Evolutionary conservation across 30 jellyfish, hydroid and myxozoan genomes (phyloP).

Genomic region (Aurelia aurita): DNA sequence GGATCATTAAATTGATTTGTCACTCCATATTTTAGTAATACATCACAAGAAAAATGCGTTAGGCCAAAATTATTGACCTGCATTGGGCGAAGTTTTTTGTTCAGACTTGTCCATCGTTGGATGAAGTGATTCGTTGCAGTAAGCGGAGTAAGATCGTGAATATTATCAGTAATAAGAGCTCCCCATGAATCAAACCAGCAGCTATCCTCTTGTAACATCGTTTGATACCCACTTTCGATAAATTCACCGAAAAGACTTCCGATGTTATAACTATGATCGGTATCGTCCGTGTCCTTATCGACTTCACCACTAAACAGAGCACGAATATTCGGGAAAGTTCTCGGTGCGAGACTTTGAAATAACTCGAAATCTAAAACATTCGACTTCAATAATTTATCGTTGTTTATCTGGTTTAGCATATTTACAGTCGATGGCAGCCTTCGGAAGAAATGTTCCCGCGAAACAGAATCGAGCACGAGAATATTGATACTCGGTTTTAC

Average conservation of each 20-base stretch:
- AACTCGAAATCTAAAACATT: conserved; percentile 85
- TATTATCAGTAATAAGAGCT: conserved; percentile 88
- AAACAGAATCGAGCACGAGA: conserved; percentile 90
- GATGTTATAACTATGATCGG: conserved; percentile 70
- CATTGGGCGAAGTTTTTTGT: conserved; percentile 58
- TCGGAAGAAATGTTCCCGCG: conserved; percentile 95
- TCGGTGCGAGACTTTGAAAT: conserved; percentile 96
- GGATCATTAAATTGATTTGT: conserved; percentile 98
- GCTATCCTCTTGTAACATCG: conserved; percentile 96
- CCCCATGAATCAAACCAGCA: conserved; percentile 99
- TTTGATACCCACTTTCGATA: conserved; percentile 84
- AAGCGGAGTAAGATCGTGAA: conserved; percentile 78
- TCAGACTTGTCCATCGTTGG: conserved; percentile 80
- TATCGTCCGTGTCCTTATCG: conserved; percentile 90
- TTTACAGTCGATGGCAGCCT: conserved; percentile 83
- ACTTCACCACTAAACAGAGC: conserved; percentile 97
- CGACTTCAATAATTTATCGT: conserved; percentile 6
- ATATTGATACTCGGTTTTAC: conserved; percentile 69
- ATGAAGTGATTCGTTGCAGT: conserved; percentile 47
- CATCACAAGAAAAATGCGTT: conserved; percentile 96
- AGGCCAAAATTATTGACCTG: conserved; percentile 89
- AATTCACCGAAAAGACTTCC: conserved; percentile 73
- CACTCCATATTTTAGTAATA: conserved; percentile 81
- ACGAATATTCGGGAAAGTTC: conserved; percentile 97
- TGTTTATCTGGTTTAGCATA: conserved; percentile 44